Evolutionary conservation across 1,140 invertebrate genomes (phyloP), one percentile per base, ranked within the genome.

Genomic region (Belonocnema kinseyi): DNA sequence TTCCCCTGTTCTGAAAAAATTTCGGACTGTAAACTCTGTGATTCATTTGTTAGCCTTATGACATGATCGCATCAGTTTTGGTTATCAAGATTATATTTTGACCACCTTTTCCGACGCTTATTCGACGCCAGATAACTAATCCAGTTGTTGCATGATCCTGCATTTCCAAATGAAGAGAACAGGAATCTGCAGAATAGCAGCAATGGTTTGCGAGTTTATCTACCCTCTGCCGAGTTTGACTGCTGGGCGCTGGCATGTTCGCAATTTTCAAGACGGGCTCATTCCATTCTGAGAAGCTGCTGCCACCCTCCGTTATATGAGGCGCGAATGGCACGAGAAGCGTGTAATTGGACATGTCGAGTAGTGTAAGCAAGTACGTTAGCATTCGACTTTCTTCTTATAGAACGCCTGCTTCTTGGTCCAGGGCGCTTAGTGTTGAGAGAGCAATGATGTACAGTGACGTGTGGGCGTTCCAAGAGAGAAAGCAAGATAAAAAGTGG

Each of bases 311-410:
- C 46, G 74, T 75, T 77, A 46, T 46, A 71, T 74, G 77, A 81
- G 74, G 83, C 77, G 80, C 83, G 80, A 83, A 81, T 81, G 81
- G 71, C 83, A 81, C 79, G 79, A 85, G 74, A 80, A 72, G 66
- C 84, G 81, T 85, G 80, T 87, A 87, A 87, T 87, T 87, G 78
- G 80, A 84, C 79, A 80, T 82, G 86, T 87, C 81, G 81, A 85
- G 80, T 77, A 71, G 33, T 71, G 66, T 70, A 76, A 82, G 75
- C 77, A 72, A 77, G 61, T 61, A 71, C n/a, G 58, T 72, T 79
- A 70, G 46, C 50, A 74, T 85, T 85, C 73, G 50, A 72, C 70
- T 75, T 75, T 50, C 66, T 75, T 61, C 54, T 40, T 11, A 66
- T 61, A 56, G 26, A 66, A 66, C 16, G 50, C 19, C 40, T 76